Conservation (phyloP, 2,113 vertebrate species). For the Rhinogobius similis region DNA sequence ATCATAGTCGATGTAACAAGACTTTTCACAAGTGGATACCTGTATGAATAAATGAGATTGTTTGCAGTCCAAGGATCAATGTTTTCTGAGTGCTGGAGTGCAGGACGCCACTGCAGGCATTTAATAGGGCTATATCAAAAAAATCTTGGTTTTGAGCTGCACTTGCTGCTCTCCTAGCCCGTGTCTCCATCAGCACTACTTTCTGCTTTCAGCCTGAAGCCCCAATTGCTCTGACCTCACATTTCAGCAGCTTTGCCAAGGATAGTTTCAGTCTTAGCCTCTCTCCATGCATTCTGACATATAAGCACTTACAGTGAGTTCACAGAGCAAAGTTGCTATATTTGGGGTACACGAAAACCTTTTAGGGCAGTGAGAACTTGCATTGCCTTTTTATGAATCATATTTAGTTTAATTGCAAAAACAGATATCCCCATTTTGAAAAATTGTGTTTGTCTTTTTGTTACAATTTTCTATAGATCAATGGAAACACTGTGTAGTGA, state of each 20-base stretch:
- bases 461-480: too few relatives aligned
- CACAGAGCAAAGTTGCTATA: conserved; percentile 29
- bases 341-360: conserved; percentile 15
- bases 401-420: too few relatives aligned
- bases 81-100: conserved; percentile 43
- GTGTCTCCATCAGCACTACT: conserved; percentile 38
- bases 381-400: neutral
- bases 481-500: too few relatives aligned
- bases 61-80: conserved; percentile 45
- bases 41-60: conserved; percentile 46
- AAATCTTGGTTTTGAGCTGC: conserved; percentile 30
- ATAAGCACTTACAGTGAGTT: conserved; percentile 35
- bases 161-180: conserved; percentile 25
- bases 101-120: conserved; percentile 46
- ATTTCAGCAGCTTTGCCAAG: conserved; percentile 40
- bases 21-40: conserved; percentile 54
- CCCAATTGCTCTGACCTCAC: conserved; percentile 44
- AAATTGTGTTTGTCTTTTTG: too few relatives aligned
- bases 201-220: conserved; percentile 40
- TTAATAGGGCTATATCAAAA: conserved; percentile 46
- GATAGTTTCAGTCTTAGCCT: conserved; percentile 32
- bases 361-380: neutral
- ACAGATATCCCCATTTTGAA: too few relatives aligned
- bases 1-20: conserved; percentile 51
- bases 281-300: conserved; percentile 24